Conservation (phyloP, 64 coral and sea anemone genomes). For the Porites lutea region DNA sequence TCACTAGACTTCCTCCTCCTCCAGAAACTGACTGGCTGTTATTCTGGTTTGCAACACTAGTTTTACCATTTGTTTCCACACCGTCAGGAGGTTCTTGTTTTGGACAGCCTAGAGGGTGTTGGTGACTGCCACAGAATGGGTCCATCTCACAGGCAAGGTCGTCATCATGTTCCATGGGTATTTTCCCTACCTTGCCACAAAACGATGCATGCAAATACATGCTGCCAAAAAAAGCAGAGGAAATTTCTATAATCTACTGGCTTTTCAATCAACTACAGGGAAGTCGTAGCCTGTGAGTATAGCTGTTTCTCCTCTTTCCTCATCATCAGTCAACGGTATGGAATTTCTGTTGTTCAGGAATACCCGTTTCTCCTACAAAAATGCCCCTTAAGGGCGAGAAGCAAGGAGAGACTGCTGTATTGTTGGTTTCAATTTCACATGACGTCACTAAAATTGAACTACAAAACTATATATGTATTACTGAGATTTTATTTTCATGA, state of each 20-base stretch:
- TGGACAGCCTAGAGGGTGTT: background rate
- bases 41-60: background rate
- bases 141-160: background rate
- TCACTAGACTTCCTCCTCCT: background rate
- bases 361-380: background rate
- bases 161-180: slow-evolving; percentile 4
- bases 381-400: background rate
- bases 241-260: background rate
- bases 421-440: too few relatives aligned
- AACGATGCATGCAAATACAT: background rate
- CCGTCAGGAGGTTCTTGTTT: background rate
- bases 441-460: too few relatives aligned
- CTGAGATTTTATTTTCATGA: too few relatives aligned
- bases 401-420: too few relatives aligned
- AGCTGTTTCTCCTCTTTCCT: too few relatives aligned
- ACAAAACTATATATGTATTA: too few relatives aligned
- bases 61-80: background rate
- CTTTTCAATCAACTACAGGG: background rate
- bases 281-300: background rate
- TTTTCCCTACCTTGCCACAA: background rate
- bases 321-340: too few relatives aligned
- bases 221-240: background rate
- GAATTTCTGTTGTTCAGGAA: background rate
- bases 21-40: background rate
- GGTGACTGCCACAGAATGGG: background rate